Evolutionary conservation across 2,113 vertebrate species (phyloP).

Genomic region (Nanorana parkeri): DNA sequence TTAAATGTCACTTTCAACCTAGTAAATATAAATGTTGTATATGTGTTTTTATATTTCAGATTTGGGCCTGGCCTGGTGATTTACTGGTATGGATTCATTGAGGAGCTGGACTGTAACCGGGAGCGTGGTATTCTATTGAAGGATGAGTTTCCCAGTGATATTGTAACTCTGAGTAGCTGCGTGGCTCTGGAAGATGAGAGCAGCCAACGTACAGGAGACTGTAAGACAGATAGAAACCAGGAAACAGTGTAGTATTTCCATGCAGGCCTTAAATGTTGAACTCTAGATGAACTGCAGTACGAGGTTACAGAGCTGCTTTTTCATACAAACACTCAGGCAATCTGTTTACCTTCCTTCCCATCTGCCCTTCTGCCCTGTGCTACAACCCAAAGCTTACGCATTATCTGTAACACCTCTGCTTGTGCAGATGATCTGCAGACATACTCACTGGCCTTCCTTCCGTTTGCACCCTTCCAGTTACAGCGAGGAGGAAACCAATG

Average conservation of each 20-base stretch:
- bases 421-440: slow-evolving; percentile 75
- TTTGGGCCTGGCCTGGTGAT: slow-evolving; percentile 97
- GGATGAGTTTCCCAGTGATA: slow-evolving; percentile 93
- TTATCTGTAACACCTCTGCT: slow-evolving; percentile 78
- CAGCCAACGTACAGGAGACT: slow-evolving; percentile 44
- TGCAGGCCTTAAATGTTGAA: slow-evolving; percentile 85
- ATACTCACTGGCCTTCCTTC: slow-evolving; percentile 84
- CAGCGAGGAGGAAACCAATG: slow-evolving; percentile 44
- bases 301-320: slow-evolving; percentile 70
- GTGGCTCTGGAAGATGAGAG: slow-evolving; percentile 60
- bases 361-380: slow-evolving; percentile 70
- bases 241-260: slow-evolving; percentile 90
- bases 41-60: slow-evolving; percentile 60
- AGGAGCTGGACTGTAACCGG: slow-evolving; percentile 93
- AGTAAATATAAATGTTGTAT: too few species aligned
- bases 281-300: slow-evolving; percentile 87
- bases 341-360: slow-evolving; percentile 80
- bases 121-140: slow-evolving; percentile 94
- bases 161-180: slow-evolving; percentile 84
- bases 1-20: too few species aligned
- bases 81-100: slow-evolving; percentile 97
- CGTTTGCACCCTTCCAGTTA: slow-evolving; percentile 76
- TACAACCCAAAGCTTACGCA: slow-evolving; percentile 76
- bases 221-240: slow-evolving; percentile 77
- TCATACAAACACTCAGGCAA: slow-evolving; percentile 79